Evolutionary conservation across 2,888 invertebrate species (phyloP).

Genomic region (Spisula solida): DNA sequence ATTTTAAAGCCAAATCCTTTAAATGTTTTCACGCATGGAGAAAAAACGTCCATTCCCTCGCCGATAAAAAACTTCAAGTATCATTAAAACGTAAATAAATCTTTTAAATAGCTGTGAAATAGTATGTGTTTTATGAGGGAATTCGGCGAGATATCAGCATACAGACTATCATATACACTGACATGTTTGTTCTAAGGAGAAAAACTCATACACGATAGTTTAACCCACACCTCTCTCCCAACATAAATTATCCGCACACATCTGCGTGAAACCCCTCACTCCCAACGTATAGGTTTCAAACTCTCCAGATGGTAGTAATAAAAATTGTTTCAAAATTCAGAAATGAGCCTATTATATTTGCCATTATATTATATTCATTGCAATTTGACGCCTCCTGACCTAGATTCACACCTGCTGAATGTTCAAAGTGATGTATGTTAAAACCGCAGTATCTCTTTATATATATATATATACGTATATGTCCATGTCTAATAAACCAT

Average conservation of each 20-base stretch:
- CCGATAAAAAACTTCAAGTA: not conserved
- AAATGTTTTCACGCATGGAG: not conserved
- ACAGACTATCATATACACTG: not conserved
- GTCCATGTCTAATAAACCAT: constrained; percentile 40
- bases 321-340: constrained; percentile 44
- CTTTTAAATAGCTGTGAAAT: constrained; percentile 14
- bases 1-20: not conserved
- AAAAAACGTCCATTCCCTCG: not conserved
- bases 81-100: constrained; percentile 17
- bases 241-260: constrained; percentile 15
- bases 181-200: not conserved
- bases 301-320: constrained; percentile 27
- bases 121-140: not conserved
- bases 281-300: constrained; percentile 37
- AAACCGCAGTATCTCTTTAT: constrained; percentile 27
- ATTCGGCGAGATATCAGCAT: not conserved
- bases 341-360: constrained; percentile 29
- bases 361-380: constrained; percentile 39
- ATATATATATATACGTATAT: not conserved
- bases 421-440: constrained; percentile 32
- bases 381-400: constrained; percentile 45
- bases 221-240: not conserved
- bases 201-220: constrained; percentile 2
- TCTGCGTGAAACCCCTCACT: constrained; percentile 3
- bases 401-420: constrained; percentile 42